These are phyloP conservation scores for Drosophila micromelanica DNA, from an alignment of 1,140 invertebrate genomes.

Conservation along the genomic window DNA sequence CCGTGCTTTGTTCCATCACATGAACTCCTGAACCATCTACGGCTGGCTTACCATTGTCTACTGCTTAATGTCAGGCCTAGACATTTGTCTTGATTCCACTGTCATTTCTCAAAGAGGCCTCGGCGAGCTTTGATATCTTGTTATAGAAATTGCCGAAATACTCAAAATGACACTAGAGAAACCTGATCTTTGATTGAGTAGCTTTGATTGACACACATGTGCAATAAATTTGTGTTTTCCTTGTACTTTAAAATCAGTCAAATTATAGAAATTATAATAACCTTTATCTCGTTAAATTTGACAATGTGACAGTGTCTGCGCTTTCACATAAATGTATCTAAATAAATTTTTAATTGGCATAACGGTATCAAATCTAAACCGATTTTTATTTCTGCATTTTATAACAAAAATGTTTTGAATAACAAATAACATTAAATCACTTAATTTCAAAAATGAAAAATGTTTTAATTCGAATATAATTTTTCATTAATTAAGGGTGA, in stretches of 20 bases:
- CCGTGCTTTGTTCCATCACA: slow-evolving; percentile 36
- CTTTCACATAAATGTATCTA: no score
- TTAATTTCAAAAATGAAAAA: no score
- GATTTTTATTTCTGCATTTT: no score
- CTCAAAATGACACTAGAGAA: slow-evolving; percentile 30
- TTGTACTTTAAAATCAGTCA: not conserved
- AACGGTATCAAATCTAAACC: no score
- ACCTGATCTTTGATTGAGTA: slow-evolving; percentile 48
- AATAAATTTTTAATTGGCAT: no score
- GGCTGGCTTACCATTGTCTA: slow-evolving; percentile 43
- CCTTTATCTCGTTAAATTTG: not conserved
- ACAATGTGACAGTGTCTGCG: not conserved
- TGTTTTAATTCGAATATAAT: no score
- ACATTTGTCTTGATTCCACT: slow-evolving; percentile 39
- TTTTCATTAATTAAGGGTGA: no score
- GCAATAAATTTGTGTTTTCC: not conserved
- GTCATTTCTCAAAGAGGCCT: slow-evolving; percentile 29
- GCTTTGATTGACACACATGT: slow-evolving; percentile 34
- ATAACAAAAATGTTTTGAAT: no score
- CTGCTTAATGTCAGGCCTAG: slow-evolving; percentile 54
- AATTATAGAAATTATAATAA: not conserved
- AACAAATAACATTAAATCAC: no score
- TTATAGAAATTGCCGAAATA: slow-evolving; percentile 41
- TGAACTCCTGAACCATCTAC: slow-evolving; percentile 59
- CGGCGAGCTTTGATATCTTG: slow-evolving; percentile 7